Base-by-base conservation (phyloP, 2,797 vertebrate species). In the Florisuga fusca region DNA sequence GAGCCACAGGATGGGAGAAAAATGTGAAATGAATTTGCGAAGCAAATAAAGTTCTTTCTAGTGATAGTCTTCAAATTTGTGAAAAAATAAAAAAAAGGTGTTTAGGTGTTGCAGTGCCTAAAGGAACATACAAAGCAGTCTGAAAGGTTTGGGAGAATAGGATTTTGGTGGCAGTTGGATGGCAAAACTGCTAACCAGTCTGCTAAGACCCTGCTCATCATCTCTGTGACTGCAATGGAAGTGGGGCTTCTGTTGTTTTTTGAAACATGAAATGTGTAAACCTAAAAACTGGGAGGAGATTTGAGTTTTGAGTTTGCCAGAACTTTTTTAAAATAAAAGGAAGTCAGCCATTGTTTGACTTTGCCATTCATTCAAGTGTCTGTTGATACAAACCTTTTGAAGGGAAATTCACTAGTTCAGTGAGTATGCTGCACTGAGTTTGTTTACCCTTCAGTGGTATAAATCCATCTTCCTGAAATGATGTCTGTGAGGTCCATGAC, bases 21-120 rank as follows among this genome's bases (percentile, higher is more conserved):
- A 94, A 84, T 6, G 50, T 55, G 62, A 84, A 88, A 89, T n/a
- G 15, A 2, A 1, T 89, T 94, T 76, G 29, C 55, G 85, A 34
- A 66, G 82, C 71, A 85, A 90, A 22, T 53, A 15, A 50, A 61
- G 59, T 64, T 93, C 10, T 27, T 79, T 86, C 90, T 69, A 75
- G 48, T 6, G 10, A 8, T 36, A 61, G 29, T 71, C 64, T 83
- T 95, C 15, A 59, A 22, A 59, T 64, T 67, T 69, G 13, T 53
- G 14, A 38, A 41, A 41, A 38, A 38, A 38, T 14, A 41, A 41
- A 41, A 41, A 2, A 58, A 13, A 77, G 6, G 6, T 7, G 2
- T 74, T 91, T 67, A 18, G 55, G 9, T 64, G 51, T 33, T 34
- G 54, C 74, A 27, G 38, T 69, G 48, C 5, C 4, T 48, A 48